Evolutionary conservation across 2,113 vertebrate species (phyloP).

Genomic region (Ellobius talpinus): DNA sequence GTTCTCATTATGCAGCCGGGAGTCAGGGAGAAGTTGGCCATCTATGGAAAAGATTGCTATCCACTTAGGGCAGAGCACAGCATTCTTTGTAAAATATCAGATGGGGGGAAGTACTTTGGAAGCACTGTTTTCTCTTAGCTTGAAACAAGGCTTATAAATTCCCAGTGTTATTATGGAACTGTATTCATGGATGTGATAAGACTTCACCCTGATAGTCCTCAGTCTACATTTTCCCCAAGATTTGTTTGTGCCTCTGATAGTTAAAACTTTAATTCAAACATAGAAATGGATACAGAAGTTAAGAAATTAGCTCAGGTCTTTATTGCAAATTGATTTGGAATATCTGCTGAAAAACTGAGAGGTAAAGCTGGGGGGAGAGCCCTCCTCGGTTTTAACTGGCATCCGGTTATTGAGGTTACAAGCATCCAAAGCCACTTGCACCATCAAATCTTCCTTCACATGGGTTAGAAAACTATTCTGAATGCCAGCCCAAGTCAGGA

Average conservation of each 20-base stretch:
- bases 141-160: not conserved
- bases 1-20: slow-evolving; percentile 7
- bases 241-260: not conserved
- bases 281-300: not conserved
- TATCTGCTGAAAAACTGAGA: slow-evolving; percentile 4
- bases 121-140: not conserved
- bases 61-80: not conserved
- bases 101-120: not conserved
- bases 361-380: not conserved
- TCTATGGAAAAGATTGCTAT: not conserved
- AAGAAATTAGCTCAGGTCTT: not conserved
- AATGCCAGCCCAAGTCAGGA: not conserved
- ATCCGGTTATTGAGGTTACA: not conserved
- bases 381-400: not conserved
- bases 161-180: not conserved
- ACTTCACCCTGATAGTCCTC: not conserved
- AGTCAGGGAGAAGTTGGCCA: not conserved
- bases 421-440: not conserved
- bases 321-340: not conserved
- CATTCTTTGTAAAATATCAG: not conserved
- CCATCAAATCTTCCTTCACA: not conserved
- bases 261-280: slow-evolving; percentile 33
- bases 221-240: not conserved
- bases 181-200: not conserved
- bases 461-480: slow-evolving; percentile 5